Percentiles rank a stretch among this genome's conserved stretches.
Evolutionary conservation across 2,113 vertebrate genomes (phyloP).

Genomic region (Hepsetus odoe): DNA sequence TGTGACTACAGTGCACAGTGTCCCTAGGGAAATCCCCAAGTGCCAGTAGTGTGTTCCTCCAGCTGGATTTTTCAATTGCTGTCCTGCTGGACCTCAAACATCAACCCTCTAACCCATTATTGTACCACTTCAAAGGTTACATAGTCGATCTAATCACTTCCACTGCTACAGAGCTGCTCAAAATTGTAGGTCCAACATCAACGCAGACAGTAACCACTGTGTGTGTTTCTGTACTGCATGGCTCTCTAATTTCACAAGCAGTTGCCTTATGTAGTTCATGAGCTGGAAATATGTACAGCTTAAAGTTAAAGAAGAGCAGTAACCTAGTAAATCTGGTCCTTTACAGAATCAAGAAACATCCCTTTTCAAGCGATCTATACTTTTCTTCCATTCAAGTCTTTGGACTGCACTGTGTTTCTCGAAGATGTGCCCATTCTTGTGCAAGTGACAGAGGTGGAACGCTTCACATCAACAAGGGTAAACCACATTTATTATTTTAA

Average conservation of each 20-base stretch:
- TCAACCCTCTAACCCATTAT: conserved; percentile 37
- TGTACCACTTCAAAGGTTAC: conserved; percentile 49
- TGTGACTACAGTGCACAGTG: conserved; percentile 25
- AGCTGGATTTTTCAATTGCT: conserved; percentile 46
- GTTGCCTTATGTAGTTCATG: no score
- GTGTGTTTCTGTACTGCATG: not conserved
- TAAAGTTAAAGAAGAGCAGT: not conserved
- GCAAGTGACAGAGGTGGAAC: conserved; percentile 60
- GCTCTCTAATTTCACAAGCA: no score
- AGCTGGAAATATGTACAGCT: no score
- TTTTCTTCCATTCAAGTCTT: conserved; percentile 54
- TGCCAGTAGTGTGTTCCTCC: conserved; percentile 29
- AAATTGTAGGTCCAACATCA: conserved; percentile 32
- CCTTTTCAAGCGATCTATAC: conserved; percentile 55
- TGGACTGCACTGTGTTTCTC: conserved; percentile 60
- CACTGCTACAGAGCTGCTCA: conserved; percentile 8
- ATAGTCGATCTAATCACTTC: conserved; percentile 44
- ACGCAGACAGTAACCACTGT: conserved; percentile 2
- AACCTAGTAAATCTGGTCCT: not conserved
- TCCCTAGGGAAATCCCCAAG: conserved; percentile 37
- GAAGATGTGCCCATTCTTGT: conserved; percentile 65
- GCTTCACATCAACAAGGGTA: conserved; percentile 61
- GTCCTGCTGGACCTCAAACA: conserved; percentile 47
- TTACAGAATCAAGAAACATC: conserved; percentile 49
- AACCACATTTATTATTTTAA: conserved; percentile 50